Percentiles rank a stretch among this genome's conserved stretches.
Evolutionary conservation across 2,888 invertebrate genomes (phyloP).

Genomic region (Tachina grossa): DNA sequence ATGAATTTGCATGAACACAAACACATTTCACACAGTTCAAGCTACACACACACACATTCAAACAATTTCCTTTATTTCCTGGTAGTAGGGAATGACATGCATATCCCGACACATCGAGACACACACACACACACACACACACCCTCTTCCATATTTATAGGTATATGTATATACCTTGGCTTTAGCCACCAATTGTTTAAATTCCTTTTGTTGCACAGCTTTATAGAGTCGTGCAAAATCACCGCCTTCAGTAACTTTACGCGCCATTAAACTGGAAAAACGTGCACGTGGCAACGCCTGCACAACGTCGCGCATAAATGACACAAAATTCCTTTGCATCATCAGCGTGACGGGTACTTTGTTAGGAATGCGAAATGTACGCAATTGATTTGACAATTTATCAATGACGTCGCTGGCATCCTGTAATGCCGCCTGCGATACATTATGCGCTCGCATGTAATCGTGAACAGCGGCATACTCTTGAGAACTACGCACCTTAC

Average conservation of each 20-base stretch:
- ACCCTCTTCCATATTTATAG: not conserved
- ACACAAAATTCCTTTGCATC: constrained; percentile 75
- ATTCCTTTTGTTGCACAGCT: constrained; percentile 74
- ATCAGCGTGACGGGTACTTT: constrained; percentile 77
- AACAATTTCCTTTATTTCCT: constrained; percentile 31
- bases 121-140: not conserved
- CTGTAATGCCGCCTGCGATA: constrained; percentile 47
- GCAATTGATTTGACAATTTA: constrained; percentile 74
- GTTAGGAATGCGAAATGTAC: constrained; percentile 74
- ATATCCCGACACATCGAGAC: not conserved
- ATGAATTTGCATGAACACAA: constrained; percentile 6
- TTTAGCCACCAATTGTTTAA: constrained; percentile 74
- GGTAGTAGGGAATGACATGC: constrained; percentile 15
- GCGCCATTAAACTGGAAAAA: constrained; percentile 74
- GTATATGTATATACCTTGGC: constrained; percentile 74
- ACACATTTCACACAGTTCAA: not conserved
- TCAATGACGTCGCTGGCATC: constrained; percentile 76
- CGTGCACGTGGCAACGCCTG: constrained; percentile 75
- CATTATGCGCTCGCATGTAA: constrained; percentile 70
- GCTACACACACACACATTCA: not conserved
- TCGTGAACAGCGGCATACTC: constrained; percentile 74
- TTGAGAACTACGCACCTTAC: constrained; percentile 73
- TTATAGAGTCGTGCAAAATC: constrained; percentile 77
- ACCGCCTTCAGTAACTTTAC: constrained; percentile 75
- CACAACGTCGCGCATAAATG: constrained; percentile 76